These are phyloP conservation scores for Ectropis grisescens DNA, from an alignment of 1,140 invertebrate genomes.

Conservation along the genomic window DNA sequence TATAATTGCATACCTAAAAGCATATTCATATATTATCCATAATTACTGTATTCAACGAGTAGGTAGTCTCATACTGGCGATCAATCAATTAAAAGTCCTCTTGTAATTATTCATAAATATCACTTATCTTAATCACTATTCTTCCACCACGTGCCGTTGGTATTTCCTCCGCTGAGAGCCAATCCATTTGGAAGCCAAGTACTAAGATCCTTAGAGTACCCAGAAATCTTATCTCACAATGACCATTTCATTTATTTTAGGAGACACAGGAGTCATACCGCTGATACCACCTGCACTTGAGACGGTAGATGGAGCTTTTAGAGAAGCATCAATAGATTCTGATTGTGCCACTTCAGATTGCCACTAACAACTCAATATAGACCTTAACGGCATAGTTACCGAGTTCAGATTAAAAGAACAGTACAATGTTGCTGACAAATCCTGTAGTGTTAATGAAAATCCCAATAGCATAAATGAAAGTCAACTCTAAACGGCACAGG, in stretches of 20 bases:
- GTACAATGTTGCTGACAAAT: slow-evolving; percentile 19
- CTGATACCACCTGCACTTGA: slow-evolving; percentile 62
- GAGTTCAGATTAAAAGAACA: slow-evolving; percentile 1
- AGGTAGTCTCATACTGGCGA: no score
- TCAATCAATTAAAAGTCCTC: no score
- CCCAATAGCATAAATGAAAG: no score
- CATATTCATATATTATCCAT: no score
- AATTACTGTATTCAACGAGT: no score
- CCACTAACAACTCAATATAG: slow-evolving; percentile 4
- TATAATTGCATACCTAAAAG: no score
- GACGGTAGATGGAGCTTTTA: slow-evolving; percentile 53
- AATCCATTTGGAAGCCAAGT: no score
- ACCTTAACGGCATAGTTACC: not conserved
- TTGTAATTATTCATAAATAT: no score
- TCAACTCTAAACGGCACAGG: no score
- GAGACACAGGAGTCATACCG: slow-evolving; percentile 56
- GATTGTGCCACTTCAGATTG: slow-evolving; percentile 42
- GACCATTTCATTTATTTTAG: slow-evolving; percentile 64
- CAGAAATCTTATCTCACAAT: slow-evolving; percentile 46
- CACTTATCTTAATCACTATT: no score
- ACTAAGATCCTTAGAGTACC: slow-evolving; percentile 5
- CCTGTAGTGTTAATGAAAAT: slow-evolving; percentile 15
- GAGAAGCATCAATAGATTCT: slow-evolving; percentile 38
- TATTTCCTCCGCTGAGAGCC: slow-evolving; percentile 14
- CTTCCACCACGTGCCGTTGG: no score